These are phyloP conservation scores for Zingel zingel DNA, from an alignment of 2,113 vertebrate genomes.

Conservation along the genomic window DNA sequence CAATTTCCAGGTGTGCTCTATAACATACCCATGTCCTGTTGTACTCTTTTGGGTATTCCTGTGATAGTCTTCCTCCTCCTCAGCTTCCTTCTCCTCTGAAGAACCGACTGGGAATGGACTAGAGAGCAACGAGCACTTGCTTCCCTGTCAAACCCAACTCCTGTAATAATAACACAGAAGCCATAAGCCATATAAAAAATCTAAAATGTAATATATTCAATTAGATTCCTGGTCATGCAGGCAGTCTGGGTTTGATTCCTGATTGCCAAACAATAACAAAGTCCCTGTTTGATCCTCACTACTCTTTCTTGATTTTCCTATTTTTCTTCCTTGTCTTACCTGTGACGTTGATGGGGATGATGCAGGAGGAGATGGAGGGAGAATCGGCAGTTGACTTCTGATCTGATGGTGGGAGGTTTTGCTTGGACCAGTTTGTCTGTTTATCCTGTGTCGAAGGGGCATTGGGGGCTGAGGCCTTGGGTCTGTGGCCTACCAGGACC, in stretches of 20 bases:
- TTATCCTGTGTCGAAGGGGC: conserved; percentile 93
- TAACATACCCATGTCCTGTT: conserved; percentile 96
- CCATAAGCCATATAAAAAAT: conserved; percentile 15
- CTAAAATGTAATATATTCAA: conserved; percentile 4
- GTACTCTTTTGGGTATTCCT: conserved; percentile 98
- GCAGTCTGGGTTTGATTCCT: conserved; percentile 22
- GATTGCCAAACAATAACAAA: conserved; percentile 1
- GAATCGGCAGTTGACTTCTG: conserved; percentile 93
- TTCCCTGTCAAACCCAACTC: conserved; percentile 99
- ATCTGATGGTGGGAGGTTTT: conserved; percentile 92
- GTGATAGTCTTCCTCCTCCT: conserved; percentile 99
- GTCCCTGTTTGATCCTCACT: neutral
- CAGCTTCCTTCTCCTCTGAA: conserved; percentile 96
- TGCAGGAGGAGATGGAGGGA: conserved; percentile 95
- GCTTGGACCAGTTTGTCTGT: conserved; percentile 97
- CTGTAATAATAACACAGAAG: conserved; percentile 81
- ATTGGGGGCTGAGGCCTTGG: conserved; percentile 92
- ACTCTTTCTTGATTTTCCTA: neutral
- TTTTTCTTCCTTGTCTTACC: conserved; percentile 82
- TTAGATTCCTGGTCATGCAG: neutral
- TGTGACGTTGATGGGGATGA: conserved; percentile 99
- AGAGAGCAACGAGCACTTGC: conserved; percentile 98
- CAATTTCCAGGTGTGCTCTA: neutral
- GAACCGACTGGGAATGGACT: conserved; percentile 98
- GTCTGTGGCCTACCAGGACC: conserved; percentile 88